Conservation (phyloP, 1,140 invertebrate genomes). For the Tachypleus tridentatus region DNA sequence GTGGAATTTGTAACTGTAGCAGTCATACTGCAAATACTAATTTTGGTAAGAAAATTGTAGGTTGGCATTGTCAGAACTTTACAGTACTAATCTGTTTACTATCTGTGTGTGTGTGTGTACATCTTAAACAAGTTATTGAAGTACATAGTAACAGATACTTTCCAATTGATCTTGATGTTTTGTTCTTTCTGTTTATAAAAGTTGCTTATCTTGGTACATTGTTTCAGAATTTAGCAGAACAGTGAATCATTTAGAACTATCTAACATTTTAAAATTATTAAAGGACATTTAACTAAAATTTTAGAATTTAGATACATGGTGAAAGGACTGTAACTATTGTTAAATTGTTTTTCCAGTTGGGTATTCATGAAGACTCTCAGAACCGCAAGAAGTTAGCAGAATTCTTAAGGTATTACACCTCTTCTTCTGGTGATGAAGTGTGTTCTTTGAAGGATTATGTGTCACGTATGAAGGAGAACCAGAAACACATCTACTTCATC, state of each 20-base stretch:
- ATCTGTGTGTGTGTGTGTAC: no score
- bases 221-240: background rate
- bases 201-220: background rate
- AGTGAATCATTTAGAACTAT: background rate
- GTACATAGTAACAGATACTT: no score
- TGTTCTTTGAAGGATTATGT: constrained; percentile 93
- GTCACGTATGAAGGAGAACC: constrained; percentile 93
- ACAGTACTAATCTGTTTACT: no score
- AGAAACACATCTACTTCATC: constrained; percentile 97
- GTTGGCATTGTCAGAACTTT: no score
- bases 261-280: no score
- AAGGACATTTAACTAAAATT: no score
- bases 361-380: constrained; percentile 92
- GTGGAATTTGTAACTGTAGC: no score
- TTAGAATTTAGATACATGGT: no score
- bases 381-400: constrained; percentile 90
- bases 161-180: no score
- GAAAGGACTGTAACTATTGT: background rate
- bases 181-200: background rate
- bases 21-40: background rate
- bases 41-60: no score
- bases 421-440: constrained; percentile 82
- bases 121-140: no score
- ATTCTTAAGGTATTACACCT: constrained; percentile 83
- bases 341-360: constrained; percentile 43